Evolutionary conservation across 2,888 invertebrate species (phyloP), one percentile per base, ranked within the genome.

Genomic region (Aleiodes testaceus): DNA sequence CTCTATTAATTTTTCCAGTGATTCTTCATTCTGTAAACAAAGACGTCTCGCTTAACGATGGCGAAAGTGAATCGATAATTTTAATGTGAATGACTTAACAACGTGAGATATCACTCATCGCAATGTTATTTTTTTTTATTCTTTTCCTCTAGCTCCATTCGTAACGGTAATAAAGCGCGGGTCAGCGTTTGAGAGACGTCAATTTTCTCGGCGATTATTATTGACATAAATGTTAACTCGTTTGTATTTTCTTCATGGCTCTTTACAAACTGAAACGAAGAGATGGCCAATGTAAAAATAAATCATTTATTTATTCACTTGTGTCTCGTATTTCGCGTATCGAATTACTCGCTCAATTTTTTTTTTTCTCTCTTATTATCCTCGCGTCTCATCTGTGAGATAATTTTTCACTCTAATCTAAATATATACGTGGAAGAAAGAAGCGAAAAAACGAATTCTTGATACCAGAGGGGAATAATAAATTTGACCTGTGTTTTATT

Each of bases 401-500:
- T 36, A 36, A 36, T 36, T 36, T 36, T 36, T 36, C 36, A 36
- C 36, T 36, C 36, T 36, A 36, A 36, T 36, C 36, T 36, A 36
- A 36, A 36, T 36, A 36, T 36, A 36, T 36, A 36, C 7, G 36
- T 11, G 36, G 9, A 36, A 36, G 36, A 36, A 36, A 36, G 7
- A 36, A 6, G 36, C 7, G 9, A 36, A 36, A 36, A 36, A 36
- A 7, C 11, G 36, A 36, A 61, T 55, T 16, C 26, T 22, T 26
- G 59, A 59, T 36, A 59, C 14, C 6, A 42, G 30, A 14, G 36
- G 63, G 52, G 36, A 42, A 44, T 66, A 63, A 63, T 61, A 67
- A 64, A 71, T 66, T 53, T 64, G 63, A 45, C 61, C 63, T 44
- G 45, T 44, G 45, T 20, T 7, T 7, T 63, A 61, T 44, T 61